Conservation (phyloP, 64 coral and sea anemone species). For the Pocillopora damicornis region DNA sequence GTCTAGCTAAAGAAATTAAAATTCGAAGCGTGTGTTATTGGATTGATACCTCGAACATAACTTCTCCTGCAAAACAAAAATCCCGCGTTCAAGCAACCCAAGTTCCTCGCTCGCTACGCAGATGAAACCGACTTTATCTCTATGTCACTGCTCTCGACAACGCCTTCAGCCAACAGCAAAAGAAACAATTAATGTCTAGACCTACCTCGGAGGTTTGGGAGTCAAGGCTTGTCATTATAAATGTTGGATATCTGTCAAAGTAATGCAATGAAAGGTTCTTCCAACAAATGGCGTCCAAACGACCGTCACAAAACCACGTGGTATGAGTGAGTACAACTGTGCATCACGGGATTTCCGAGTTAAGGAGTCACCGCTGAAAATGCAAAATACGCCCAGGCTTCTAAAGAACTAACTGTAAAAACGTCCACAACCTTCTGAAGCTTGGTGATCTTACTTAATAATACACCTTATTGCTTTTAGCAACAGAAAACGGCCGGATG, state of each 20-base stretch:
- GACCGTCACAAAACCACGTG: slow-evolving; percentile 9
- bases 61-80: no score
- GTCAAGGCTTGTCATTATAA: slow-evolving; percentile 32
- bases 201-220: slow-evolving; percentile 22
- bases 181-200: neutral
- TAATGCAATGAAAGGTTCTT: neutral
- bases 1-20: no score
- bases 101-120: neutral
- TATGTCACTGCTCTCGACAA: neutral
- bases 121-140: neutral
- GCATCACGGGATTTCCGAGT: neutral
- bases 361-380: neutral
- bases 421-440: no score
- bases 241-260: neutral
- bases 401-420: no score
- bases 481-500: no score
- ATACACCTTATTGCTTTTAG: no score
- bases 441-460: no score
- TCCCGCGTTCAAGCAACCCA: no score
- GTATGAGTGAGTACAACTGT: neutral
- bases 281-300: slow-evolving; percentile 1
- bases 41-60: no score
- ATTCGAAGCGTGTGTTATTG: no score
- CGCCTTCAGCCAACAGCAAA: neutral
- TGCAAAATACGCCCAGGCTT: no score